A percentile compares a stretch with the other conserved stretches of the same genome.
Evolutionary conservation across 2,113 vertebrate genomes (phyloP).

Genomic region (Bambusicola thoracicus): DNA sequence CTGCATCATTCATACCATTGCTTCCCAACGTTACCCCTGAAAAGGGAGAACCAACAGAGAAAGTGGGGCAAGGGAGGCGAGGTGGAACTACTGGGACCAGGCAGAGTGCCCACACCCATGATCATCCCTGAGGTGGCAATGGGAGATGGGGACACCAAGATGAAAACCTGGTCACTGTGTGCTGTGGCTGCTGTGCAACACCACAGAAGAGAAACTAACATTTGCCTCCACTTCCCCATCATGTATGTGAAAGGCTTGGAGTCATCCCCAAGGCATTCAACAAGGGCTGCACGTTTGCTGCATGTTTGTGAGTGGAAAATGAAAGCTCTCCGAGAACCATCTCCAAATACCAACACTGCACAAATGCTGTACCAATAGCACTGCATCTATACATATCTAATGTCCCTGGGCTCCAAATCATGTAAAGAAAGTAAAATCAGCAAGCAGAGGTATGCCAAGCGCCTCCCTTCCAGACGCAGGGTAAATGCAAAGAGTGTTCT

Average conservation of each 20-base stretch:
- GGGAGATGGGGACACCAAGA: background rate
- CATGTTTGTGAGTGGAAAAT: background rate
- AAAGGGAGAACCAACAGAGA: background rate
- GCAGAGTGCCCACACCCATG: background rate
- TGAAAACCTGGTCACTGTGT: background rate
- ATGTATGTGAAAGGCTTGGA: background rate
- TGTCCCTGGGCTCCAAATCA: background rate
- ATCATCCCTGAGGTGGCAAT: background rate
- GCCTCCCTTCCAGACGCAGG: rapidly evolving
- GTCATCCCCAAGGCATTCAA: background rate
- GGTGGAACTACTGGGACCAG: background rate
- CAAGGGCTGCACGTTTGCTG: background rate
- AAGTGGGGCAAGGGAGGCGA: background rate
- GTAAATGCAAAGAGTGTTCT: background rate
- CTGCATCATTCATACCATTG: background rate
- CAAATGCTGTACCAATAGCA: background rate
- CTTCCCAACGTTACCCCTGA: background rate
- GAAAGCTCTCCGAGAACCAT: background rate
- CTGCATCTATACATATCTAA: background rate
- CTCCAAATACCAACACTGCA: slow-evolving; percentile 2
- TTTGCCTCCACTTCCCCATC: background rate
- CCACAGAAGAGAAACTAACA: slow-evolving; percentile 25
- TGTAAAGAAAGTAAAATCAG: background rate
- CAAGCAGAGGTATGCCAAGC: background rate
- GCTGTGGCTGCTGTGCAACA: background rate